phyloP scores from a whole-genome alignment of 1,140 invertebrate genomes.

The Luehdorfia chinensis region DNA sequence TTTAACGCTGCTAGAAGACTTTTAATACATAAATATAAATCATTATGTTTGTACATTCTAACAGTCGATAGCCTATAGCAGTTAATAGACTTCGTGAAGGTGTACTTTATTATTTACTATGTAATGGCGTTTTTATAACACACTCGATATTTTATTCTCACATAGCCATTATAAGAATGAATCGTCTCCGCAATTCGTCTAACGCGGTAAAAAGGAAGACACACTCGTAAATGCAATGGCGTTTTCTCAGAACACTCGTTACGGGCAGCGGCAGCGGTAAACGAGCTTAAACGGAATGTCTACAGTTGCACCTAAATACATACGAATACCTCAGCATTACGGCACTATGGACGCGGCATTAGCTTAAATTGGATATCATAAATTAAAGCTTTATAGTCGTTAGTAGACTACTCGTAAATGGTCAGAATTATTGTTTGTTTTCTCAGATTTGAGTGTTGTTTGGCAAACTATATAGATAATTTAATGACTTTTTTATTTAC shows the following conservation, averaged over 20 bases:
- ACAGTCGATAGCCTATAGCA: too few relatives aligned
- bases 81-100: too few relatives aligned
- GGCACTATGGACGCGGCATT: slow-evolving; percentile 11
- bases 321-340: slow-evolving; percentile 1
- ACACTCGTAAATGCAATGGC: slow-evolving; percentile 1
- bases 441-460: too few relatives aligned
- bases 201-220: slow-evolving; percentile 12
- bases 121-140: too few relatives aligned
- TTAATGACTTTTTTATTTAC: too few relatives aligned
- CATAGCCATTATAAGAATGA: neutral
- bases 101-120: too few relatives aligned
- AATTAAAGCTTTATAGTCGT: slow-evolving; percentile 16
- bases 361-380: slow-evolving; percentile 18
- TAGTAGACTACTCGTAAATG: slow-evolving; percentile 9
- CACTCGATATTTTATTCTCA: too few relatives aligned
- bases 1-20: too few relatives aligned
- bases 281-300: neutral
- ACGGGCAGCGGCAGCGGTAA: slow-evolving; percentile 4
- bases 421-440: slow-evolving; percentile 2
- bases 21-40: too few relatives aligned
- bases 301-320: slow-evolving; percentile 15
- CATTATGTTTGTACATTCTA: too few relatives aligned
- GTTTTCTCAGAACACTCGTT: slow-evolving; percentile 14
- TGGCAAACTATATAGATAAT: too few relatives aligned
- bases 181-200: neutral